phyloP scores from a whole-genome alignment of 2,113 vertebrate genomes.

The Progne subis region DNA sequence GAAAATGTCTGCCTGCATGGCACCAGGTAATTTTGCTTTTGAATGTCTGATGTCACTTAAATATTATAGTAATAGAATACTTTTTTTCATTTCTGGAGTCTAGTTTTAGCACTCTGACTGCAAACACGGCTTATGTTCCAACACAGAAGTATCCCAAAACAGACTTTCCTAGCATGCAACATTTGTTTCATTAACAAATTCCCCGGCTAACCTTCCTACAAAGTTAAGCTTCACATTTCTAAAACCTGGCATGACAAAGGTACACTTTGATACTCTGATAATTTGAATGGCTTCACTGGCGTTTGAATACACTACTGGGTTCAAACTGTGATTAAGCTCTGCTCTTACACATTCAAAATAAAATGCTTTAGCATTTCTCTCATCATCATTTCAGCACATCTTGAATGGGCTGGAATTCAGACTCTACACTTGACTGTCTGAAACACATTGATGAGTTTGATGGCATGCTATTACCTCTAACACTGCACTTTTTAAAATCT shows the following conservation, averaged over 20 bases:
- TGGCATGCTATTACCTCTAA: not conserved
- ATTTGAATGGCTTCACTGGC: not conserved
- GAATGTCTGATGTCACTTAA: not conserved
- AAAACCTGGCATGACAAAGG: not conserved
- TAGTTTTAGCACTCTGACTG: not conserved
- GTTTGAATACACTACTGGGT: not conserved
- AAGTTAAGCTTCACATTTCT: not conserved
- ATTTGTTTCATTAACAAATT: not conserved
- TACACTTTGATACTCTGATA: not conserved
- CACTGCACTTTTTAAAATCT: not conserved
- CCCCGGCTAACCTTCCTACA: not conserved
- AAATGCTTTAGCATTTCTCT: not conserved
- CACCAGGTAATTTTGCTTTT: not conserved
- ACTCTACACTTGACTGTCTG: not conserved
- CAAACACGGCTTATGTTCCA: not conserved
- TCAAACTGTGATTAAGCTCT: not conserved
- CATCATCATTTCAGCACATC: not conserved
- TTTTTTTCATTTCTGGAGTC: not conserved
- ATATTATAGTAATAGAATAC: not conserved
- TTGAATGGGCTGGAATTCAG: not conserved
- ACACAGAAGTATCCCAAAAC: not conserved
- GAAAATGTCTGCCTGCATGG: not conserved
- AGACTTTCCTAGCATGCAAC: not conserved
- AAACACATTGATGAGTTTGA: not conserved
- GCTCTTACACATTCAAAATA: not conserved